phyloP scores from a whole-genome alignment of 2,797 vertebrate species.

The Chaenodraco wilsoni region DNA sequence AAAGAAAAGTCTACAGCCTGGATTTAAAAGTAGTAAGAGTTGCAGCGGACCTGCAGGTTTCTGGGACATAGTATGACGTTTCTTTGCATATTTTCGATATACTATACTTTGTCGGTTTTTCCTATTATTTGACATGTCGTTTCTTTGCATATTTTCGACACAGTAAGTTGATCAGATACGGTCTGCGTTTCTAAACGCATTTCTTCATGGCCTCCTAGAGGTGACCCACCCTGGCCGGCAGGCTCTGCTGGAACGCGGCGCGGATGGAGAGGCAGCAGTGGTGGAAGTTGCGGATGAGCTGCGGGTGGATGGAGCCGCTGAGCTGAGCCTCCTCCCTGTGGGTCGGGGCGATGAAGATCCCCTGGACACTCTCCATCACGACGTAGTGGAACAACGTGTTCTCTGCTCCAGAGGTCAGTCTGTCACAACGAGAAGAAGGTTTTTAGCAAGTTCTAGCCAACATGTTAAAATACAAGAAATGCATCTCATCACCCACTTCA shows the following conservation, averaged over 20 bases:
- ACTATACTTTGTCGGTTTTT: no score
- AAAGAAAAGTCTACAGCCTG: no score
- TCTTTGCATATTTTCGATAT: no score
- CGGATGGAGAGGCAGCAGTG: constrained; percentile 96
- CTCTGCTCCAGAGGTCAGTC: constrained; percentile 92
- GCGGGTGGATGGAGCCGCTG: constrained; percentile 90
- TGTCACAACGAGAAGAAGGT: constrained; percentile 51
- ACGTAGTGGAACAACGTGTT: constrained; percentile 97
- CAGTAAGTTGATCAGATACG: no score
- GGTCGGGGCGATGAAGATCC: constrained; percentile 95
- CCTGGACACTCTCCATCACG: constrained; percentile 91
- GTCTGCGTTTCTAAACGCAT: neutral
- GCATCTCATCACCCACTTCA: constrained; percentile 84
- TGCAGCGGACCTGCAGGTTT: no score
- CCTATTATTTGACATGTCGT: no score
- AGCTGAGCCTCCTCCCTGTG: constrained; percentile 90
- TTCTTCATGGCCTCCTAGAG: neutral
- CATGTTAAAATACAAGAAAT: neutral
- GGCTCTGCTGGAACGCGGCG: constrained; percentile 89
- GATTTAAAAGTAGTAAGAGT: no score
- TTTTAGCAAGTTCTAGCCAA: neutral
- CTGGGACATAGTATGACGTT: no score
- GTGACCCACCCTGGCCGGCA: constrained; percentile 83
- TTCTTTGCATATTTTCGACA: no score
- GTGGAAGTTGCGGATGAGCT: constrained; percentile 94